phyloP scores from a whole-genome alignment of 2,113 vertebrate species.

The Arenaria interpres region DNA sequence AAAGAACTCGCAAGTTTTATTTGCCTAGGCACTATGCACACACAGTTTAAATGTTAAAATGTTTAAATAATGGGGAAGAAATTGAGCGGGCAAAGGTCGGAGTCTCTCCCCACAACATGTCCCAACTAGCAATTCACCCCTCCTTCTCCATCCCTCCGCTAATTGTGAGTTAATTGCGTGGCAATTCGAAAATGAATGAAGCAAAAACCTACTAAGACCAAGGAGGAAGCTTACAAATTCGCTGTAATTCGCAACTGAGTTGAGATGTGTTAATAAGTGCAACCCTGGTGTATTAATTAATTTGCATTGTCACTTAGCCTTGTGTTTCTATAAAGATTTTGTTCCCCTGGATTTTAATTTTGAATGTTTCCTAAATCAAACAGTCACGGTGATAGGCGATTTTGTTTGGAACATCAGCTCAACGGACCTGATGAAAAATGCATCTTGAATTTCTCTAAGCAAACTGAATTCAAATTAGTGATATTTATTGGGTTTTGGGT shows the following conservation, averaged over 20 bases:
- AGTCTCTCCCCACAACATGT: background rate
- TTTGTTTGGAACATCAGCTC: conserved; percentile 17
- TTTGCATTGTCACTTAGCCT: background rate
- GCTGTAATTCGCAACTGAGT: background rate
- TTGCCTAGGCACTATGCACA: background rate
- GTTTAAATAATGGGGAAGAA: background rate
- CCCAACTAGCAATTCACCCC: background rate
- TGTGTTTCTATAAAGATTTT: background rate
- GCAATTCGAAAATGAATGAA: conserved; percentile 2
- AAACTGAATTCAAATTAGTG: conserved; percentile 2
- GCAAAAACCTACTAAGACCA: background rate
- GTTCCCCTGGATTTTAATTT: conserved; percentile 7
- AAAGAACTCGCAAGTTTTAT: background rate
- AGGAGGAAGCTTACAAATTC: background rate
- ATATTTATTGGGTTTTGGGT: background rate
- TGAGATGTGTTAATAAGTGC: conserved; percentile 3
- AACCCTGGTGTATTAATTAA: background rate
- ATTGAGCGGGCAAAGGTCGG: background rate
- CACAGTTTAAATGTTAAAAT: background rate
- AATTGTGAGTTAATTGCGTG: background rate
- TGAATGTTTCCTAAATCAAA: conserved; percentile 17
- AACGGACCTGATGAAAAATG: conserved; percentile 4
- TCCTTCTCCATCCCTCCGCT: background rate
- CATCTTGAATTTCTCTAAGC: background rate
- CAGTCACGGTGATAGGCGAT: background rate